These are phyloP conservation scores for Myotis myotis DNA, from an alignment of 2,797 vertebrate genomes.

Conservation along the genomic window DNA sequence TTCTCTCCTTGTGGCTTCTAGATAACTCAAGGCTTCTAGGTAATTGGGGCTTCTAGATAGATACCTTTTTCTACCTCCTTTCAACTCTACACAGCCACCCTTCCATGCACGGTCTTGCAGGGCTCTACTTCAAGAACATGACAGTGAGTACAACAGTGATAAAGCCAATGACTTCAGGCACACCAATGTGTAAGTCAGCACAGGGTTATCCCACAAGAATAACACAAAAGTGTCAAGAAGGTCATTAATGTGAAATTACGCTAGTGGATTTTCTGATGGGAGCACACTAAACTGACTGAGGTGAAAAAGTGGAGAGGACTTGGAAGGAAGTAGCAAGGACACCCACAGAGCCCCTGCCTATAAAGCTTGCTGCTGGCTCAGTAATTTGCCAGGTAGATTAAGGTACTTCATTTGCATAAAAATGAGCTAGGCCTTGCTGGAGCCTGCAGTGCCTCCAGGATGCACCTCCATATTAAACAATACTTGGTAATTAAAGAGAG, in stretches of 20 bases:
- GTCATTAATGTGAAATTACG: not conserved
- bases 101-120: not conserved
- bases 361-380: not conserved
- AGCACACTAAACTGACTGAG: not conserved
- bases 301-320: not conserved
- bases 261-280: not conserved
- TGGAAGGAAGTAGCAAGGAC: not conserved
- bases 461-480: not conserved
- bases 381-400: slow-evolving; percentile 9
- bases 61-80: not conserved
- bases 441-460: not conserved
- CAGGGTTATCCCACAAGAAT: not conserved
- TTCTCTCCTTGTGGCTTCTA: not conserved
- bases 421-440: not conserved
- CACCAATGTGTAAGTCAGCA: not conserved
- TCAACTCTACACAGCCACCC: not conserved
- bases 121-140: not conserved
- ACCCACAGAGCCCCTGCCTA: not conserved
- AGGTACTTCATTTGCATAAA: slow-evolving; percentile 28
- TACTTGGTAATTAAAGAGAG: not conserved
- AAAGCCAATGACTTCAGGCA: not conserved
- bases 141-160: not conserved
- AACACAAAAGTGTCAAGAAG: not conserved
- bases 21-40: not conserved
- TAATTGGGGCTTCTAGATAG: not conserved